Evolutionary conservation across 2,888 invertebrate species (phyloP).

Genomic region (Machimus atricapillus): DNA sequence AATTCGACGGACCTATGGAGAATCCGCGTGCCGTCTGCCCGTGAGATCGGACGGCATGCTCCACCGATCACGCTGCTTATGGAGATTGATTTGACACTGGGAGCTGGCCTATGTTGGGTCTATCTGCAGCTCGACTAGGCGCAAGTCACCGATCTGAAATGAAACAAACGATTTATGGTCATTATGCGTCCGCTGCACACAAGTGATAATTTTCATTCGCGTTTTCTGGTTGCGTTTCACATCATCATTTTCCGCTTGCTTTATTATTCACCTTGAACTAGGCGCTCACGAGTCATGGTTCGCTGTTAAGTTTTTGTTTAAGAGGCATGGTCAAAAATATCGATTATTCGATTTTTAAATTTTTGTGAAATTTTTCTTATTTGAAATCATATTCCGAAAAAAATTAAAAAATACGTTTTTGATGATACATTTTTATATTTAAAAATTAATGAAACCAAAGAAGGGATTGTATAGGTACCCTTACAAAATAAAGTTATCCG

Average conservation of each 20-base stretch:
- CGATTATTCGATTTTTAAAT: too few relatives aligned
- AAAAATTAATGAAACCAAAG: too few relatives aligned
- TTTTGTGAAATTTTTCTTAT: too few relatives aligned
- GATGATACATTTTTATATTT: too few relatives aligned
- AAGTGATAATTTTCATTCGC: conserved; percentile 8
- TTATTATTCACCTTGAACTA: background rate
- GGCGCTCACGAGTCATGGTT: background rate
- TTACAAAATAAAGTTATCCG: too few relatives aligned
- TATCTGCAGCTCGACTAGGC: background rate
- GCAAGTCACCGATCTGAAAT: conserved; percentile 11
- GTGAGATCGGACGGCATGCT: background rate
- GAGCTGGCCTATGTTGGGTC: background rate
- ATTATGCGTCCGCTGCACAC: conserved; percentile 7
- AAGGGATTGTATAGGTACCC: too few relatives aligned
- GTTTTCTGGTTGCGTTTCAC: background rate
- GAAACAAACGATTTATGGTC: conserved; percentile 19
- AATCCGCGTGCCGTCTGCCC: background rate
- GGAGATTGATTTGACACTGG: conserved; percentile 46
- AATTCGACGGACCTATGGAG: background rate
- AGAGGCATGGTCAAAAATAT: too few relatives aligned
- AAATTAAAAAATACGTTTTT: too few relatives aligned
- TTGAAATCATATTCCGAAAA: too few relatives aligned
- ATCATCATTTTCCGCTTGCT: background rate
- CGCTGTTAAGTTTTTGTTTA: background rate
- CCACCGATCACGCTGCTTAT: conserved; percentile 34